Conservation (phyloP, 2,113 vertebrate species). For the Carollia perspicillata region DNA sequence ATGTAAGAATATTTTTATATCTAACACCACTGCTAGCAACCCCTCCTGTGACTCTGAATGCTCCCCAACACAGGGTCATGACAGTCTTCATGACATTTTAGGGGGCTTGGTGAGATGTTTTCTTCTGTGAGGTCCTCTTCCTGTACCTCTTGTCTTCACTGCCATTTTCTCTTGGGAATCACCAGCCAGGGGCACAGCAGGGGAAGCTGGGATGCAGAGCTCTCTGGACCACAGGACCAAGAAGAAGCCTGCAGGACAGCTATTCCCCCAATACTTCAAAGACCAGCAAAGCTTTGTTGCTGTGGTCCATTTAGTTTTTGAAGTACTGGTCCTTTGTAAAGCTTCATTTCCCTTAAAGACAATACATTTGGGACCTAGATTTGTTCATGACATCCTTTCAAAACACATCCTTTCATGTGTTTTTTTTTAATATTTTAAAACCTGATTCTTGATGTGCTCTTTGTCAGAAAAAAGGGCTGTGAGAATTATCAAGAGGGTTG, state of each 20-base stretch:
- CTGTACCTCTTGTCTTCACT: neutral
- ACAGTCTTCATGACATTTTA: accelerated
- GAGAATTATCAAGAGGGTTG: neutral
- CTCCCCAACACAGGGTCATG: neutral
- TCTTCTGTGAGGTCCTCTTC: neutral
- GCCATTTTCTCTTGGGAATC: neutral
- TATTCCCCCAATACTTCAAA: neutral
- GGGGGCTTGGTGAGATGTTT: neutral
- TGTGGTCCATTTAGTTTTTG: neutral
- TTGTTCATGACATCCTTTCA: neutral
- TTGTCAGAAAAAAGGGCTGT: neutral
- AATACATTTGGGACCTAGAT: neutral
- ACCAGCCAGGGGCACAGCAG: neutral
- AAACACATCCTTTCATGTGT: neutral
- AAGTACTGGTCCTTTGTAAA: neutral
- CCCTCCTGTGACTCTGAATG: neutral
- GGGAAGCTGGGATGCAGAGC: neutral
- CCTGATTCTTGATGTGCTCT: neutral
- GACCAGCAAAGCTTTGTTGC: accelerated
- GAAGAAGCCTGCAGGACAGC: neutral
- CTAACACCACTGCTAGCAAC: neutral
- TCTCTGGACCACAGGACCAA: neutral
- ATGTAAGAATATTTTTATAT: neutral
- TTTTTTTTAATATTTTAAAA: neutral
- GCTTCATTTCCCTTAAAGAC: neutral